Evolutionary conservation across 2,797 vertebrate genomes (phyloP).

Genomic region (Clarias laeviceps): DNA sequence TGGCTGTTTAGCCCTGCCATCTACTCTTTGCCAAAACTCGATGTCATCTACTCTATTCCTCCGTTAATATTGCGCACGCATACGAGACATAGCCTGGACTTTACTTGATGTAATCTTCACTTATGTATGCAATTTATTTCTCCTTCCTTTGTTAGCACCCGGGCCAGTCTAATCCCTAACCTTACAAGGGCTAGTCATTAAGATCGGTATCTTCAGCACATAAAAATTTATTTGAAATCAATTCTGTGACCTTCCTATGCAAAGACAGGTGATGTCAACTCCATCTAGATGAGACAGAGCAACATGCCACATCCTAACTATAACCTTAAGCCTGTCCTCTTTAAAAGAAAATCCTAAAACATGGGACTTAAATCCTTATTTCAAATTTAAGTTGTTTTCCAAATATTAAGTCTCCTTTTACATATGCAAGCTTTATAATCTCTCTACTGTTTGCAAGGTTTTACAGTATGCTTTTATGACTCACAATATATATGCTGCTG

Average conservation of each 20-base stretch:
- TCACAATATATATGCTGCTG: background rate
- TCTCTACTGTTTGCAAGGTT: background rate
- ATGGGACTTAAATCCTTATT: background rate
- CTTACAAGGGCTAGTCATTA: conserved; percentile 73
- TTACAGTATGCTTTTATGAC: background rate
- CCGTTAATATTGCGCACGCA: conserved; percentile 51
- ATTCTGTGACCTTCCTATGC: conserved; percentile 73
- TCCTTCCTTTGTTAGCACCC: conserved; percentile 67
- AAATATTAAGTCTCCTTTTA: background rate
- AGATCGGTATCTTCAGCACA: conserved; percentile 76
- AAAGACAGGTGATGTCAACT: conserved; percentile 67
- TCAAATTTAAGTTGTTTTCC: background rate
- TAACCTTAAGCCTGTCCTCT: conserved; percentile 23
- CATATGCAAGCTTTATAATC: background rate
- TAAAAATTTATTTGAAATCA: conserved; percentile 78
- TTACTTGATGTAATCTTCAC: conserved; percentile 58
- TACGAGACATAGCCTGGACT: conserved; percentile 5
- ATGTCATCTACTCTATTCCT: conserved; percentile 40
- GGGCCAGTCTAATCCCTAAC: conserved; percentile 61
- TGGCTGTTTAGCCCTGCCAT: conserved; percentile 53
- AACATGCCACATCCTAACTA: conserved; percentile 28
- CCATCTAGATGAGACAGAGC: conserved; percentile 46
- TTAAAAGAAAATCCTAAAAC: conserved; percentile 4
- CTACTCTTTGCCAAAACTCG: conserved; percentile 27
- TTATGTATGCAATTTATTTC: conserved; percentile 60